Base-by-base conservation (phyloP, 2,113 vertebrate species). In the Macrotis lagotis region DNA sequence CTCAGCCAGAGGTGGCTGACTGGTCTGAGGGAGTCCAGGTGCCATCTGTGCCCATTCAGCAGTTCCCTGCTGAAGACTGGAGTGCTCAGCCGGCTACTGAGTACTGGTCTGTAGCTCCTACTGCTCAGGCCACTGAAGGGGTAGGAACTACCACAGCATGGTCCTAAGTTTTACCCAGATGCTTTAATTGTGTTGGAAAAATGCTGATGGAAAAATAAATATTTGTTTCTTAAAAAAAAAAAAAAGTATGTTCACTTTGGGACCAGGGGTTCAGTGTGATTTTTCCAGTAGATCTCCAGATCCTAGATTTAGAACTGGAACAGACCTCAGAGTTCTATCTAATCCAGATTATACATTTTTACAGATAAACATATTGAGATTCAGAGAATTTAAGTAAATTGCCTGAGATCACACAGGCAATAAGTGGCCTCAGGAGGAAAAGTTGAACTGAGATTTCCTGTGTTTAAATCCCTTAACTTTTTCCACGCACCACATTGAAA, bases 171-270 rank as follows among this genome's bases (percentile, higher is more conserved):
- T n/a, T n/a, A n/a, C n/a, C n/a, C n/a, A n/a, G n/a, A n/a, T n/a
- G n/a, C n/a, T n/a, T n/a, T n/a, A n/a, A n/a, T n/a, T n/a, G n/a
- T n/a, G n/a, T n/a, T n/a, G n/a, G n/a, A n/a, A n/a, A n/a, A n/a
- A n/a, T n/a, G n/a, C n/a, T n/a, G n/a, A n/a, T n/a, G n/a, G n/a
- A n/a, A n/a, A n/a, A n/a, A n/a, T n/a, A n/a, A n/a, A n/a, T n/a
- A n/a, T n/a, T n/a, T n/a, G n/a, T n/a, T n/a, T n/a, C n/a, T n/a
- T n/a, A n/a, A n/a, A n/a, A n/a, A n/a, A n/a, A n/a, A n/a, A n/a
- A n/a, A n/a, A n/a, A n/a, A n/a, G n/a, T n/a, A 91, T 88, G 50
- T 90, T 19, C 24, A 92, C 3, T 55, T 93, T 90, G 50, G 91
- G 26, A 51, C 49, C 66, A 88, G 94, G 66, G 92, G 50, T 59